Conservation (phyloP, 2,113 vertebrate species). For the Xyrauchen texanus region DNA sequence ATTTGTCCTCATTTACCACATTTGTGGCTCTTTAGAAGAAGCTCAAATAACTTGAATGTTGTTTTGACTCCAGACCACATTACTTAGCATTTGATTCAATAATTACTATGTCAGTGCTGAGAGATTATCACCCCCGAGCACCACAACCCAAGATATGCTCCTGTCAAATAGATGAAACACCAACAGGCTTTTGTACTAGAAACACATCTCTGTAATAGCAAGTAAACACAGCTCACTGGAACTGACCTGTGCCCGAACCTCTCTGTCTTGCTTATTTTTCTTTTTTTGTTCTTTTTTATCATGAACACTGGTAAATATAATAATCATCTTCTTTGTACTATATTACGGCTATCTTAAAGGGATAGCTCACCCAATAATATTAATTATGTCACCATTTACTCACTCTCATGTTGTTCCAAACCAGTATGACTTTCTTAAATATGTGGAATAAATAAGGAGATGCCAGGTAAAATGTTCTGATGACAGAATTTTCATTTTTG, state of each 20-base stretch:
- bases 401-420: no score
- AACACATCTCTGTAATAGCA: conserved; percentile 4
- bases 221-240: neutral
- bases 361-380: neutral
- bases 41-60: neutral
- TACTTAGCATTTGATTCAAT: conserved; percentile 17
- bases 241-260: neutral
- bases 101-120: conserved; percentile 5
- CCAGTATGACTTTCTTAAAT: no score
- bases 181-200: neutral
- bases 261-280: neutral
- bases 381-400: no score
- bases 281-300: neutral
- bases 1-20: neutral
- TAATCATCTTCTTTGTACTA: neutral
- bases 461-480: no score
- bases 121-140: conserved; percentile 14
- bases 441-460: no score
- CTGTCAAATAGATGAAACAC: neutral
- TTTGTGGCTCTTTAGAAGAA: neutral
- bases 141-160: neutral
- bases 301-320: conserved; percentile 3
- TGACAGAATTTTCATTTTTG: no score
- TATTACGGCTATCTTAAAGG: neutral
- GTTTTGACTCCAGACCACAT: neutral